Percentiles rank a stretch among this genome's conserved stretches.
These are phyloP conservation scores for Heliothis virescens DNA, from an alignment of 1,140 invertebrate species.

Conservation along the genomic window DNA sequence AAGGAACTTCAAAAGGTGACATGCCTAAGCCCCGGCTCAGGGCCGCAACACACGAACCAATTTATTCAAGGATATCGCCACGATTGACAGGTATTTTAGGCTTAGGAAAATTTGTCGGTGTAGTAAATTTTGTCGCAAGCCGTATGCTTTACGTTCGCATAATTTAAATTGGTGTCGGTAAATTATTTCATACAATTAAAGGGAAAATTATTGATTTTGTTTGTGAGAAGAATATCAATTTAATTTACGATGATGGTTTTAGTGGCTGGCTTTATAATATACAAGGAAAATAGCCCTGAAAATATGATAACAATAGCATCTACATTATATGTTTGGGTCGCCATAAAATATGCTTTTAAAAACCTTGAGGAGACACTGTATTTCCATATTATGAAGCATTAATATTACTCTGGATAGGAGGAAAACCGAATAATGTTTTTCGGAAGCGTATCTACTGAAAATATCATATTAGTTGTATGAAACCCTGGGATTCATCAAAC, in stretches of 20 bases:
- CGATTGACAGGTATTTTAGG: neutral
- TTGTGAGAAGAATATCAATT: too few relatives aligned
- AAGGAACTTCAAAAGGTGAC: neutral
- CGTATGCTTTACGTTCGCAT: too few relatives aligned
- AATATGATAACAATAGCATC: neutral
- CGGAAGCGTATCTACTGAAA: neutral
- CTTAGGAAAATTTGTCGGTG: neutral
- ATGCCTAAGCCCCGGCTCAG: neutral
- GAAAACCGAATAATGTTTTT: slow-evolving; percentile 3
- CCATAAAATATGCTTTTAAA: slow-evolving; percentile 1
- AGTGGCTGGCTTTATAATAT: too few relatives aligned
- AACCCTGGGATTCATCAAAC: neutral
- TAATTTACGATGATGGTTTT: too few relatives aligned
- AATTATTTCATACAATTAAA: too few relatives aligned
- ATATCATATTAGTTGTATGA: neutral
- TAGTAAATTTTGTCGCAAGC: neutral
- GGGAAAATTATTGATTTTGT: too few relatives aligned
- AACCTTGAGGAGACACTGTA: neutral
- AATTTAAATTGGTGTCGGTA: too few relatives aligned
- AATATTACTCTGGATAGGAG: slow-evolving; percentile 3
- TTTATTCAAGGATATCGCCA: neutral
- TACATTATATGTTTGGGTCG: neutral
- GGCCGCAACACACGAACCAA: neutral
- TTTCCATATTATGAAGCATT: neutral
- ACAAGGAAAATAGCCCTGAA: too few relatives aligned